These are phyloP conservation scores for Apotomis turbidana DNA, from an alignment of 2,888 invertebrate genomes.

Conservation along the genomic window DNA sequence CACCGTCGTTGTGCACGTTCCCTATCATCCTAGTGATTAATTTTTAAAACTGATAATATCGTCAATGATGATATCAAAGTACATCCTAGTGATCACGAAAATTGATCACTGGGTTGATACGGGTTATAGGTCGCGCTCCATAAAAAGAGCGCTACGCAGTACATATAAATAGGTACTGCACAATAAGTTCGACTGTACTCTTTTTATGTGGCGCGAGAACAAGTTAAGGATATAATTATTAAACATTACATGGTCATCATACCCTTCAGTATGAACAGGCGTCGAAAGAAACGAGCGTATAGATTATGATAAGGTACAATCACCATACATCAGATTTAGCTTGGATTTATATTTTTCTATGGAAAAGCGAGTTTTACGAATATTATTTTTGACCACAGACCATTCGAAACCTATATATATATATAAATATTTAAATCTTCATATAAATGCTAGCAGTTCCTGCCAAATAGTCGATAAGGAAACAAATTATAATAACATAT, in stretches of 20 bases:
- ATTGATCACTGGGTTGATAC: no score
- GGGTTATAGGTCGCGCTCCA: no score
- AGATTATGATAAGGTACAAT: conserved; percentile 11
- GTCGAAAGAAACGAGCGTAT: neutral
- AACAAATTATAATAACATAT: conserved; percentile 20
- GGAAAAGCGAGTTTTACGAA: conserved; percentile 33
- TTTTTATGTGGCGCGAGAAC: neutral
- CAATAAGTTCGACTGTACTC: no score
- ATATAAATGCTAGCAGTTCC: conserved; percentile 36
- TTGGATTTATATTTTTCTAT: conserved; percentile 39
- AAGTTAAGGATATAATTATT: no score
- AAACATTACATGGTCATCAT: neutral
- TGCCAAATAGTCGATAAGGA: conserved; percentile 36
- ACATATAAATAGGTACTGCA: no score
- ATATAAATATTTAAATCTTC: conserved; percentile 6
- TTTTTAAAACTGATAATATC: no score
- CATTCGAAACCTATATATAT: conserved; percentile 35
- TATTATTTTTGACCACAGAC: conserved; percentile 36
- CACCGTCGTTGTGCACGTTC: no score
- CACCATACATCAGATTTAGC: conserved; percentile 34
- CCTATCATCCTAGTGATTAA: no score
- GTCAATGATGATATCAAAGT: no score
- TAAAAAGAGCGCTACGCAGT: no score
- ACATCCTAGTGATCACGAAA: no score
- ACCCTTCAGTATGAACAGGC: conserved; percentile 15